phyloP scores from a whole-genome alignment of 2,888 invertebrate genomes.

The Ichneumoninae sp. region DNA sequence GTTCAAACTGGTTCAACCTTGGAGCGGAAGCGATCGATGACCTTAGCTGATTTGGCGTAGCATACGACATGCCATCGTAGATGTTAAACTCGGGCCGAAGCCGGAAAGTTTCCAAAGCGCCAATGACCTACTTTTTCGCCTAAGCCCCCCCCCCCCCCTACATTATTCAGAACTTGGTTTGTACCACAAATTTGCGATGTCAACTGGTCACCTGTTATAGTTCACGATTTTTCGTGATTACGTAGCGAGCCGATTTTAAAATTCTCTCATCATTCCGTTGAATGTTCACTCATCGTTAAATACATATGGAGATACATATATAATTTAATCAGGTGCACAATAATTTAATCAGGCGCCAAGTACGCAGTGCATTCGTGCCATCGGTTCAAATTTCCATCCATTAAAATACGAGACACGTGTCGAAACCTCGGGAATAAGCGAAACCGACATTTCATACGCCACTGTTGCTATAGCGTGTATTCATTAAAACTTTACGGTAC shows the following conservation, averaged over 20 bases:
- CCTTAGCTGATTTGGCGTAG: constrained; percentile 52
- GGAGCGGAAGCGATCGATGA: constrained; percentile 59
- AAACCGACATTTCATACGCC: neutral
- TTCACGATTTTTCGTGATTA: constrained; percentile 2
- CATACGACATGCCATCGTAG: constrained; percentile 56
- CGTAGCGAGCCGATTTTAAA: neutral
- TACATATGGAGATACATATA: neutral
- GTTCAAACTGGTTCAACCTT: constrained; percentile 59
- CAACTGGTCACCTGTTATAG: neutral
- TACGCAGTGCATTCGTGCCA: neutral
- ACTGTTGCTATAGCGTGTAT: neutral
- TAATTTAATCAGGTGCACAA: neutral
- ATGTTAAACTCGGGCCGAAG: constrained; percentile 20
- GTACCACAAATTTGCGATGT: neutral
- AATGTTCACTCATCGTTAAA: neutral
- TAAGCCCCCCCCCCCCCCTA: neutral
- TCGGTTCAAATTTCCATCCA: constrained; percentile 8
- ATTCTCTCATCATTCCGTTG: neutral
- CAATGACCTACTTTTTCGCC: constrained; percentile 48
- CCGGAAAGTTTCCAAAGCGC: constrained; percentile 27
- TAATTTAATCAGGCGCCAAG: neutral
- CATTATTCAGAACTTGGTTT: constrained; percentile 27
- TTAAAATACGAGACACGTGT: neutral
- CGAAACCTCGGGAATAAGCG: neutral
- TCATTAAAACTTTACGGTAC: constrained; percentile 18